Evolutionary conservation across 2,113 vertebrate genomes (phyloP).

Genomic region (Recurvirostra avosetta): DNA sequence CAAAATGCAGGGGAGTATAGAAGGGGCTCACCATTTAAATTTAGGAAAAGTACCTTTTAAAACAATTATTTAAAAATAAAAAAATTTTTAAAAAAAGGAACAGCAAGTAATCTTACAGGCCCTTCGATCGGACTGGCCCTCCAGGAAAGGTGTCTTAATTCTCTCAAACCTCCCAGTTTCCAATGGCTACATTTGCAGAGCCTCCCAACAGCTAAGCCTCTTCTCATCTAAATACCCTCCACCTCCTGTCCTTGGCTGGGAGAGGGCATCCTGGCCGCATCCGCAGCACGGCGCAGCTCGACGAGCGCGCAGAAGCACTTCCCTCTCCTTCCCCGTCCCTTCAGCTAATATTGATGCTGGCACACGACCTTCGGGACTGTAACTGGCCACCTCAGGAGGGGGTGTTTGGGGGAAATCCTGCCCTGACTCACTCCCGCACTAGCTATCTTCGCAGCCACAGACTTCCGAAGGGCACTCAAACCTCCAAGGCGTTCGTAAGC

Average conservation of each 20-base stretch:
- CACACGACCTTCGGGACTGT: background rate
- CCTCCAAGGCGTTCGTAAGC: background rate
- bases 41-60: background rate
- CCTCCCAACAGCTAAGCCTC: background rate
- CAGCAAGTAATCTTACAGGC: background rate
- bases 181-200: background rate
- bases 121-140: background rate
- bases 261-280: background rate
- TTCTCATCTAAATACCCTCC: background rate
- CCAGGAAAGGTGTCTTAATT: background rate
- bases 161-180: background rate
- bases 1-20: background rate
- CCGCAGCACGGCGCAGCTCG: background rate
- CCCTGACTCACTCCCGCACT: constrained; percentile 39
- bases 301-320: background rate
- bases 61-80: background rate
- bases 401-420: constrained; percentile 30
- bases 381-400: background rate
- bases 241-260: background rate
- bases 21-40: background rate
- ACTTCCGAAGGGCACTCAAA: constrained; percentile 53
- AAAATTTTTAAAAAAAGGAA: background rate
- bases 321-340: background rate
- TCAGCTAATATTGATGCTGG: background rate
- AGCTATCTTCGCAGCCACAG: constrained; percentile 60